Evolutionary conservation across 2,797 vertebrate species (phyloP), one percentile per base, ranked within the genome.

Genomic region (Lacerta bilineata): DNA sequence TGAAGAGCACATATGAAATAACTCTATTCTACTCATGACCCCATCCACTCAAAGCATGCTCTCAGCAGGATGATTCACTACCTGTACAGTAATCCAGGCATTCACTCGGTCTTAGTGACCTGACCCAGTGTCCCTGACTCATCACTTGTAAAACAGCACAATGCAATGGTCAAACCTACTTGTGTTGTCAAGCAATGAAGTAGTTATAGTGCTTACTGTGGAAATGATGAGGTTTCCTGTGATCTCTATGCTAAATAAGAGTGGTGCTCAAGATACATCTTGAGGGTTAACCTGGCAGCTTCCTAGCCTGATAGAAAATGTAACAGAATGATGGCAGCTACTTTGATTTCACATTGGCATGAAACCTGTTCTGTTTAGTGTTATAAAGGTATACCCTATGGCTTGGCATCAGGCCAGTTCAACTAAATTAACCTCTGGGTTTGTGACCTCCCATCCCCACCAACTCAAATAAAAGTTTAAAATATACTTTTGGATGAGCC

Each of bases 41-140:
- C 3, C 27, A 29, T 78, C 50, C 66, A 69, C 36, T 59, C 11
- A 2, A 46, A 90, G 86, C 0, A 20, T 39, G 50, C 29, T 61
- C 89, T 27, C 17, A 64, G 0, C 2, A 74, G 13, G 72, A 72
- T 74, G 11, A 36, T 74, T 74, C 43, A 59, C 69, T n/a, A n/a
- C n/a, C 69, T 71, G n/a, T 71, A 33, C 69, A 71, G 13, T 71
- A 71, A 71, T n/a, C 20, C 39, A 29, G 69, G 41, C 7, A 84
- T 33, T 64, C 50, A 59, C 55, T 25, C 2, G 68, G 41, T 41
- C 72, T 74, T 5, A 0, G 8, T 84, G 13, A 13, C 84, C 25
- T 43, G 43, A 69, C 6, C 11, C 76, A 77, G 72, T 4, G 82
- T 17, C 1, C 0, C 2, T 29, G 17, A 17, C 33, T 0, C 0